Percentiles rank a stretch among this genome's conserved stretches.
phyloP scores from a whole-genome alignment of 2,113 vertebrate genomes.

The Melanerpes formicivorus region DNA sequence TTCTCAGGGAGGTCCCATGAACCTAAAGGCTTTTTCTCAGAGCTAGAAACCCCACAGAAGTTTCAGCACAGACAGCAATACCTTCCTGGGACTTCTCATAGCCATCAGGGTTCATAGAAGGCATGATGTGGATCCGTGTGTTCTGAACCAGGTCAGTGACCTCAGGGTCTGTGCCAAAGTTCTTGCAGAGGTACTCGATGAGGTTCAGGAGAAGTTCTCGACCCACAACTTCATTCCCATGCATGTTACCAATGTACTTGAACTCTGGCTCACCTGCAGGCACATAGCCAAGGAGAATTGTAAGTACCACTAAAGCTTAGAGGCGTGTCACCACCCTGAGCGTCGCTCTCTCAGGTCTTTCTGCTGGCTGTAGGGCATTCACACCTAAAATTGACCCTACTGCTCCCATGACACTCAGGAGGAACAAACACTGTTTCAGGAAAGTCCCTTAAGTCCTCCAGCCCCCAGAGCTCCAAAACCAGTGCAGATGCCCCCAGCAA shows the following conservation, averaged over 20 bases:
- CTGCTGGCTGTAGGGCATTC: neutral
- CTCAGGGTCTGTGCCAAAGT: slow-evolving; percentile 90
- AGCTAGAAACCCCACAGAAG: neutral
- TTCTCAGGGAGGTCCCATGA: neutral
- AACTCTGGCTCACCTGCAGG: slow-evolving; percentile 95
- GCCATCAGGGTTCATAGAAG: slow-evolving; percentile 98
- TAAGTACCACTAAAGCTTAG: neutral
- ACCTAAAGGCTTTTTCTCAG: neutral
- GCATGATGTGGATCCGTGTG: slow-evolving; percentile 98
- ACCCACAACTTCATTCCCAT: slow-evolving; percentile 97
- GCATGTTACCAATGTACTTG: slow-evolving; percentile 98
- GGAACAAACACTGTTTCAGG: neutral
- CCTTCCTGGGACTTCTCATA: slow-evolving; percentile 91
- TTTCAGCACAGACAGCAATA: slow-evolving; percentile 47
- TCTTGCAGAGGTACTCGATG: slow-evolving; percentile 94
- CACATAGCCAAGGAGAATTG: neutral
- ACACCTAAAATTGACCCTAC: neutral
- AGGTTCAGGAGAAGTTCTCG: slow-evolving; percentile 93
- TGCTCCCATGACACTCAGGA: neutral
- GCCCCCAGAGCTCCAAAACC: neutral
- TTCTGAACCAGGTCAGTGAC: slow-evolving; percentile 86
- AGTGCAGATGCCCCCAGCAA: neutral
- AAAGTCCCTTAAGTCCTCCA: neutral
- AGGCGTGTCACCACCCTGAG: neutral
- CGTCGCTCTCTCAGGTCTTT: neutral